phyloP scores from a whole-genome alignment of 92 coral and sea anemone species.

The Epizoanthus stellaris region DNA sequence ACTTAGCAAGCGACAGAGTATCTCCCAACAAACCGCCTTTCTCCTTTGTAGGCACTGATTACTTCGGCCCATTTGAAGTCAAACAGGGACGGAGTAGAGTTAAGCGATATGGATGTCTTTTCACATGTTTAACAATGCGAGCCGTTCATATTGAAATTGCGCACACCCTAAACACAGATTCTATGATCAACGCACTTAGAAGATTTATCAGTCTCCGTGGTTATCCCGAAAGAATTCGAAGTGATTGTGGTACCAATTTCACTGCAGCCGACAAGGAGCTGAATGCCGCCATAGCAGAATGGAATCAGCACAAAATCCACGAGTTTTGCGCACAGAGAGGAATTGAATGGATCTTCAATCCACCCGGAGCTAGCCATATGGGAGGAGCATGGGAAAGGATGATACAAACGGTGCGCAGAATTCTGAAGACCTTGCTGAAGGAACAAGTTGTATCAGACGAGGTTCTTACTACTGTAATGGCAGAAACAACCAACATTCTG shows the following conservation, averaged over 20 bases:
- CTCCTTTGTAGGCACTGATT: constrained; percentile 66
- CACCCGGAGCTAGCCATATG: constrained; percentile 38
- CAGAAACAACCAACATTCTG: constrained; percentile 24
- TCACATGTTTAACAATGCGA: constrained; percentile 60
- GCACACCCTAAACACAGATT: constrained; percentile 60
- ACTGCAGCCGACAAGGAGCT: constrained; percentile 34
- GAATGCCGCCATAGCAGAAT: constrained; percentile 20
- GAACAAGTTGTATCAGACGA: constrained; percentile 30
- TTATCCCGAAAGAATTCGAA: constrained; percentile 52
- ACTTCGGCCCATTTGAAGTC: constrained; percentile 71
- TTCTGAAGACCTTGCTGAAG: constrained; percentile 9
- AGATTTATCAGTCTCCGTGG: constrained; percentile 65
- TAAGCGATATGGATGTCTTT: constrained; percentile 62
- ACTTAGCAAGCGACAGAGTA: constrained; percentile 56
- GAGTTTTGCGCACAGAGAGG: constrained; percentile 15
- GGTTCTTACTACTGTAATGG: constrained; percentile 15
- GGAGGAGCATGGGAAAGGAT: constrained; percentile 39
- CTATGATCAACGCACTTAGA: constrained; percentile 56
- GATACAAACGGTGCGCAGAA: constrained; percentile 18
- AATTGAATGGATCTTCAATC: constrained; percentile 35
- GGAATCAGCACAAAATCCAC: constrained; percentile 24
- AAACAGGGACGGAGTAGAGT: constrained; percentile 62
- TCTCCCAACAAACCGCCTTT: constrained; percentile 62
- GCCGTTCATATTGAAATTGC: constrained; percentile 64
- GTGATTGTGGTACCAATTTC: constrained; percentile 58